These are phyloP conservation scores for Corticium candelabrum DNA, from an alignment of 37 sponge, comb jelly and placozoan genomes.

Conservation along the genomic window DNA sequence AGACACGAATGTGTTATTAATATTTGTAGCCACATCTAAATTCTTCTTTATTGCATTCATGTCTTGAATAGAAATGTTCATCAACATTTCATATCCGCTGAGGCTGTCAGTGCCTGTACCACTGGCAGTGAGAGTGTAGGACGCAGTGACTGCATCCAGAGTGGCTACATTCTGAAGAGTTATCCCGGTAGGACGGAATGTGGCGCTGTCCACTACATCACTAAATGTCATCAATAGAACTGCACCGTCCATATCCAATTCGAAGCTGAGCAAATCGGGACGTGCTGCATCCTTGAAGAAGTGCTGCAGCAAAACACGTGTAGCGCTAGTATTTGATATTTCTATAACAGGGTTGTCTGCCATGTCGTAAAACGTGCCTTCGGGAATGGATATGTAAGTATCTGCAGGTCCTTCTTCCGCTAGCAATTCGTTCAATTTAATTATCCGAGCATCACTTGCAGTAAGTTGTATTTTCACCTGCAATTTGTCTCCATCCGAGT, in stretches of 20 bases:
- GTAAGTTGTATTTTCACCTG: slow-evolving; percentile 56
- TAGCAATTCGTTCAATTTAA: slow-evolving; percentile 38
- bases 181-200: slow-evolving; percentile 28
- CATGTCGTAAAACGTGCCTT: slow-evolving; percentile 58
- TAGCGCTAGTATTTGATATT: slow-evolving; percentile 25
- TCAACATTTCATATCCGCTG: slow-evolving; percentile 36
- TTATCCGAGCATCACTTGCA: slow-evolving; percentile 40
- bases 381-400: slow-evolving; percentile 34
- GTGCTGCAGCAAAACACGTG: neutral
- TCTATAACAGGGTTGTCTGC: slow-evolving; percentile 44
- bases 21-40: slow-evolving; percentile 34
- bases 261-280: slow-evolving; percentile 33
- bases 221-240: slow-evolving; percentile 60
- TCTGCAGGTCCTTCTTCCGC: slow-evolving; percentile 1
- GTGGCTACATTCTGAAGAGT: slow-evolving; percentile 25
- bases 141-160: slow-evolving; percentile 1
- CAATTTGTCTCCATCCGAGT: slow-evolving; percentile 32
- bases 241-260: slow-evolving; percentile 70
- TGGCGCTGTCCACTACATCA: slow-evolving; percentile 37
- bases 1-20: slow-evolving; percentile 55
- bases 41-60: slow-evolving; percentile 68
- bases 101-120: slow-evolving; percentile 35
- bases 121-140: slow-evolving; percentile 35
- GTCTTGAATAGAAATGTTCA: slow-evolving; percentile 50
- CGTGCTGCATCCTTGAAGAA: slow-evolving; percentile 16